Evolutionary conservation across 1,140 invertebrate genomes (phyloP), one percentile per base, ranked within the genome.

Genomic region (Tenebrio molitor): DNA sequence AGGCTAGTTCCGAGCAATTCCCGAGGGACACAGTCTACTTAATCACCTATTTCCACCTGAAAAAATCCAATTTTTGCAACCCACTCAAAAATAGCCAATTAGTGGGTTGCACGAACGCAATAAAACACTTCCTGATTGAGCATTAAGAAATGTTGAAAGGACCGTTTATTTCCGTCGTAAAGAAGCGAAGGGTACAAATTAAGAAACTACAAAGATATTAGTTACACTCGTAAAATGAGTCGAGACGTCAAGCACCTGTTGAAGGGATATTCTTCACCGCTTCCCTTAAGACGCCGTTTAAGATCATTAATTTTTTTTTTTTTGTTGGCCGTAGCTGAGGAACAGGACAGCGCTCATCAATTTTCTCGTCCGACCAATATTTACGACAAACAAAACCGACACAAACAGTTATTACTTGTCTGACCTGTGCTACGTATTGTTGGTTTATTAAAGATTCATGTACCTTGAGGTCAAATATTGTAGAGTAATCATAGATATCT

Each of bases 211-310:
- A 25, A 25, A 14, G 42, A 41, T 70, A 70, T 70, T 70, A 70
- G 58, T 70, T 70, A 39, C 68, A 70, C 46, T 70, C 36, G 41
- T 70, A 70, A 69, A 70, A 70, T 50, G 25, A 50, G 16, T 33
- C 14, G 23, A 69, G 12, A 36, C 68, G 68, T 70, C 68, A 62
- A n/a, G 46, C 68, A 70, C 46, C 68, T 70, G 68, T 70, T 70
- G 42, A 34, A 68, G 34, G 68, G 10, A 25, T 19, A 53, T 53
- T 19, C 8, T 58, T 58, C 25, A 58, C 21, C n/a, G 23, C 50
- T 29, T 58, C 15, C 50, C 19, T 50, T 25, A 58, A 58, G 50
- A 58, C 23, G 23, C 12, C 21, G 21, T 58, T 58, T 58, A 29
- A 58, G 50, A 58, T 58, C 50, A 58, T 58, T 58, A 58, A 58